phyloP scores from a whole-genome alignment of 2,888 invertebrate species.

The Phragmatobia fuliginosa region DNA sequence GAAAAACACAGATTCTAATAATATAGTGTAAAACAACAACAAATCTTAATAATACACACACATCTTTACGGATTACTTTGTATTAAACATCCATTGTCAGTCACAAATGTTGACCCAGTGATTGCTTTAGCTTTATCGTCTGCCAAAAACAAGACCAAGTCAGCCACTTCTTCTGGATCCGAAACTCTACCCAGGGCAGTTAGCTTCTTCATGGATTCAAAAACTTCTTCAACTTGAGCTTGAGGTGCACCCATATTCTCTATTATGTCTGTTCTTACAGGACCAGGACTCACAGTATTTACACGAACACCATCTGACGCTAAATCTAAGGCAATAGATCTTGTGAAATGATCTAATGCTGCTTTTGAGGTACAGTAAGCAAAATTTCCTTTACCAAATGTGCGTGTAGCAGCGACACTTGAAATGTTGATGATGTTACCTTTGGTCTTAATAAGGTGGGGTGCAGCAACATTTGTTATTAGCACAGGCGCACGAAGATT shows the following conservation, averaged over 20 bases:
- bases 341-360: conserved; percentile 51
- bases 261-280: conserved; percentile 28
- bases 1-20: too few species aligned
- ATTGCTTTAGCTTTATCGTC: conserved; percentile 21
- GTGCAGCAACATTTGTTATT: conserved; percentile 41
- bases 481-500: conserved; percentile 36
- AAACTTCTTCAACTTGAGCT: neutral
- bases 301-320: conserved; percentile 91
- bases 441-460: conserved; percentile 47
- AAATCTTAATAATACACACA: too few species aligned
- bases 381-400: conserved; percentile 15
- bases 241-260: conserved; percentile 9
- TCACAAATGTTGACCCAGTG: conserved; percentile 14
- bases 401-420: conserved; percentile 27
- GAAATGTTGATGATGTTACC: conserved; percentile 91
- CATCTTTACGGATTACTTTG: too few species aligned
- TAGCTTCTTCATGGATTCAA: neutral
- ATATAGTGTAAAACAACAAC: too few species aligned
- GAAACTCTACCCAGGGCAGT: conserved; percentile 16
- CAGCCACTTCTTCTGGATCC: conserved; percentile 23
- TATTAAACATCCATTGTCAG: conserved; percentile 14
- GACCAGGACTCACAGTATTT: conserved; percentile 51
- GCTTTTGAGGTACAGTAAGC: conserved; percentile 49
- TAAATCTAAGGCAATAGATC: conserved; percentile 86
- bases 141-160: conserved; percentile 19